These are phyloP conservation scores for Hypomesus transpacificus DNA, from an alignment of 2,113 vertebrate species.

Conservation along the genomic window DNA sequence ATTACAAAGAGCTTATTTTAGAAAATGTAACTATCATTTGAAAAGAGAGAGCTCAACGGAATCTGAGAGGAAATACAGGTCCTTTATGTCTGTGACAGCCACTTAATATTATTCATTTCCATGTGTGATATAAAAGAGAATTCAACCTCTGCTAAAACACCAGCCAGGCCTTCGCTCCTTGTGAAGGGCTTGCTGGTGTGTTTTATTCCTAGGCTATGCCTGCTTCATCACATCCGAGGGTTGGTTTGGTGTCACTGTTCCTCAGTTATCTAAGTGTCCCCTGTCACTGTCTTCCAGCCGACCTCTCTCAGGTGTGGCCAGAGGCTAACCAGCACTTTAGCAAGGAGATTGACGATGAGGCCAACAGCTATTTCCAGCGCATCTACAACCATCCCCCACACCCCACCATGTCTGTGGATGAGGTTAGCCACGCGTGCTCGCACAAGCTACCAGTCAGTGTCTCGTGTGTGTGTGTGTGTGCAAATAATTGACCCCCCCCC, in stretches of 20 bases:
- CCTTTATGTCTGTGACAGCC: conserved; percentile 64
- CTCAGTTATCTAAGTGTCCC: too few species aligned
- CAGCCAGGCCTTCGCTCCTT: background rate
- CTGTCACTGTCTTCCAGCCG: conserved; percentile 70
- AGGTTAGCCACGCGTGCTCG: conserved; percentile 71
- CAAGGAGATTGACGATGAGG: conserved; percentile 99
- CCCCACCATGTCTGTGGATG: conserved; percentile 99
- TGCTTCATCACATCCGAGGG: background rate
- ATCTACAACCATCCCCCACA: conserved; percentile 99
- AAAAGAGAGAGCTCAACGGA: background rate
- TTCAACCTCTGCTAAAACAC: conserved; percentile 14
- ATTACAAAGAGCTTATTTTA: background rate
- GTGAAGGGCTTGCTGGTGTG: background rate
- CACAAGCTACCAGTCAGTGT: too few species aligned
- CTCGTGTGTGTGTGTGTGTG: too few species aligned
- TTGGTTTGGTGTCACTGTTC: conserved; percentile 1
- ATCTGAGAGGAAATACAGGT: conserved; percentile 68
- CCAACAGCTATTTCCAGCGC: conserved; percentile 98
- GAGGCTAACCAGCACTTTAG: conserved; percentile 99
- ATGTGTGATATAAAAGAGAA: conserved; percentile 17
- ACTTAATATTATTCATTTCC: conserved; percentile 46
- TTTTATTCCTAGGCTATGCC: background rate
- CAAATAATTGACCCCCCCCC: too few species aligned
- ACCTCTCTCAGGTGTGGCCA: conserved; percentile 99
- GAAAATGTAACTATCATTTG: background rate